Base-by-base conservation (phyloP, 2,888 invertebrate species). In the Empis stercorea region DNA sequence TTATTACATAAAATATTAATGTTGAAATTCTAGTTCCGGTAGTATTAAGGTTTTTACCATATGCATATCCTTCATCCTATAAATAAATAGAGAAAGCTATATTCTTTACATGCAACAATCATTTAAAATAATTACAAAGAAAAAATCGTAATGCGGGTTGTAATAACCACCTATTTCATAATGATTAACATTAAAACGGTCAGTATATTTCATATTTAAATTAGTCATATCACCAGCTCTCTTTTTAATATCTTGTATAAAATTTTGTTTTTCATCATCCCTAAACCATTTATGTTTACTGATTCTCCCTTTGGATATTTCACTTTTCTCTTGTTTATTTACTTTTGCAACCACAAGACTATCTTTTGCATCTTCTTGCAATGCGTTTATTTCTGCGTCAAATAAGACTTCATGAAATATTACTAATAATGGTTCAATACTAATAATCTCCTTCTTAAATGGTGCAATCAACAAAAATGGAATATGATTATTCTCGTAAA, bases 391-490 rank as follows among this genome's bases (percentile, higher is more conserved):
- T 55, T 81, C 78, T 1, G 54, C 51, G 34, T 76, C 73, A 23
- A 60, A 64, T 34, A 84, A 57, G 10, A 80, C 69, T 53, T 77
- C 71, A 52, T 78, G 73, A 53, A 72, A 75, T 36, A 78, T 58
- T n/a, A 71, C 65, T 30, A 80, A 68, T 45, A 64, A 66, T 0
- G 80, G 80, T 15, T 73, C 66, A 20, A 71, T 50, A 52, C 71
- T 69, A 1, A 72, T 58, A 34, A 72, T 66, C 59, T 79, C 79
- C 51, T 74, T 59, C 56, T 74, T 74, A 46, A 65, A 63, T 0
- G 73, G 72, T 16, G 37, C 37, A 20, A 20, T 20, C 20, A 20
- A 20, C 5, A 20, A 20, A 20, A 20, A 20, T 20, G 20, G 20
- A 20, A 20, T 20, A 20, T 20, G 3, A 20, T 20, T 20, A 20